Conservation (phyloP, 1,140 invertebrate genomes). For the Drosophila lacteicornis region DNA sequence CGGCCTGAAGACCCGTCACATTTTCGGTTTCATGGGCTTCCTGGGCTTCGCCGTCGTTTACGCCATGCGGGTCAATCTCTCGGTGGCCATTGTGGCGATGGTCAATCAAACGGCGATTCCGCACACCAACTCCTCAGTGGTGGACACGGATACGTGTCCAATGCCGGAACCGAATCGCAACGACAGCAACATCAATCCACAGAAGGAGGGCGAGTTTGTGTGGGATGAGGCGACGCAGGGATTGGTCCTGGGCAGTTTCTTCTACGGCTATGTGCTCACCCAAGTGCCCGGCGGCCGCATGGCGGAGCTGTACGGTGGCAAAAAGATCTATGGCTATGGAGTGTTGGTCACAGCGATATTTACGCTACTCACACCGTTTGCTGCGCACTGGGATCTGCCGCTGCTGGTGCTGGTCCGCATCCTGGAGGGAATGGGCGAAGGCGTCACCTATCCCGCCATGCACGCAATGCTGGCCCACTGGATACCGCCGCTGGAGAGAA, state of each 20-base stretch:
- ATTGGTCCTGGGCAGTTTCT: constrained; percentile 93
- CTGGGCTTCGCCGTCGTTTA: constrained; percentile 93
- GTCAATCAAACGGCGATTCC: constrained; percentile 90
- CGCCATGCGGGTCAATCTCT: constrained; percentile 96
- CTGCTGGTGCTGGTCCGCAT: constrained; percentile 92
- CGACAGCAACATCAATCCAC: constrained; percentile 79
- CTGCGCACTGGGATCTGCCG: constrained; percentile 89
- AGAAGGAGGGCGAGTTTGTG: constrained; percentile 89
- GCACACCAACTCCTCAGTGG: constrained; percentile 86
- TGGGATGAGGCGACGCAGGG: constrained; percentile 93
- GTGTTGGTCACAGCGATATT: constrained; percentile 92
- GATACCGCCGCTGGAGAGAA: constrained; percentile 92
- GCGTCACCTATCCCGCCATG: constrained; percentile 93
- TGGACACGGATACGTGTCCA: constrained; percentile 87
- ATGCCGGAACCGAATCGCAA: constrained; percentile 85
- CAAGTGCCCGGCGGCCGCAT: constrained; percentile 94
- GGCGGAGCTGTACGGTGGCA: constrained; percentile 92
- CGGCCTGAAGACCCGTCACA: constrained; percentile 88
- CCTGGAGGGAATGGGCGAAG: constrained; percentile 94
- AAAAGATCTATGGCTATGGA: constrained; percentile 91
- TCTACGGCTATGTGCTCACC: constrained; percentile 94
- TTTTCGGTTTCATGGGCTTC: constrained; percentile 92
- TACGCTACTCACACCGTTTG: constrained; percentile 90
- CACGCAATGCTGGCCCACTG: constrained; percentile 92
- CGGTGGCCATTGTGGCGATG: constrained; percentile 97